A percentile compares a stretch with the other conserved stretches of the same genome.
phyloP scores from a whole-genome alignment of 2,113 vertebrate species.

The Scomber colias region DNA sequence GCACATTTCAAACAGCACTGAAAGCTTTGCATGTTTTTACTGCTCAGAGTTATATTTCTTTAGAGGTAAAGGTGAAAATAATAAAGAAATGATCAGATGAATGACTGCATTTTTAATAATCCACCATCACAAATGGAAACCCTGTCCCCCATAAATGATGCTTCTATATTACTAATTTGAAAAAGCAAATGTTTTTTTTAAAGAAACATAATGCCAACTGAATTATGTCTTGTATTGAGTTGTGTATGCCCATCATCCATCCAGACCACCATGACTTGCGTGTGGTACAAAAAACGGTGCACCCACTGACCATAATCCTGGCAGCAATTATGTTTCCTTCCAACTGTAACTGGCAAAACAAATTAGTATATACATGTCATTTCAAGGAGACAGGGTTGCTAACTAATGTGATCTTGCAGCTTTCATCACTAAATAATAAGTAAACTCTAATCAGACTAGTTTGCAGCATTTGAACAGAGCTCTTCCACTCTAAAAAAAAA shows the following conservation, averaged over 20 bases:
- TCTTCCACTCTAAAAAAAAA: neutral
- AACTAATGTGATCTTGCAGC: constrained; percentile 1
- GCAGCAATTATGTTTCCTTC: constrained; percentile 8
- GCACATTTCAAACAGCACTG: neutral
- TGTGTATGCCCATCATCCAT: neutral
- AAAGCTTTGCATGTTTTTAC: neutral
- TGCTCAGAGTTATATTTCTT: neutral
- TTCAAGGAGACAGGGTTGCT: neutral
- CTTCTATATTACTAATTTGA: no score
- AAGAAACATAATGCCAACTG: neutral
- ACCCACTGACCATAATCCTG: neutral
- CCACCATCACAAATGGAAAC: neutral
- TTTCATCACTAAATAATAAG: neutral
- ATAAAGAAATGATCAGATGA: neutral
- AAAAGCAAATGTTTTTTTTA: neutral
- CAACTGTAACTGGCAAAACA: neutral
- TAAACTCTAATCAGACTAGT: neutral
- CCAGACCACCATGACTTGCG: neutral
- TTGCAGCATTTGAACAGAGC: neutral
- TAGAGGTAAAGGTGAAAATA: neutral
- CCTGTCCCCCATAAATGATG: neutral
- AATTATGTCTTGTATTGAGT: neutral
- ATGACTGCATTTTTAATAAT: neutral
- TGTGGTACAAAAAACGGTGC: neutral
- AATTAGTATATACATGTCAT: neutral